Base-by-base conservation (phyloP, 2,888 invertebrate species). In the Lepetodrilus schrolli region DNA sequence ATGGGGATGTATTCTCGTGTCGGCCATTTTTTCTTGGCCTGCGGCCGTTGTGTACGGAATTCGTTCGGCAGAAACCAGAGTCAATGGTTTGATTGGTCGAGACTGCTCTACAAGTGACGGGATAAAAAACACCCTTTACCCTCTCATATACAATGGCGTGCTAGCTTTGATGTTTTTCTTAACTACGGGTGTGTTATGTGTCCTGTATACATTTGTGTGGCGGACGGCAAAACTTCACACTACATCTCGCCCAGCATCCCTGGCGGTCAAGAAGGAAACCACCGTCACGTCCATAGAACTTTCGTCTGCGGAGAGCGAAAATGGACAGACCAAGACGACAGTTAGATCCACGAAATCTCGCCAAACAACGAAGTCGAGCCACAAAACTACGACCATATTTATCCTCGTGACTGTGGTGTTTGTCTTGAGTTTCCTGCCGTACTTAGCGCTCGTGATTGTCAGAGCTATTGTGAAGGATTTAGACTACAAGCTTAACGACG, bases 61-160 rank as follows among this genome's bases (percentile, higher is more conserved):
- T 3, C 74, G 80, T 26, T 71, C 79, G n/a, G 80, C 82, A 0
- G 75, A 80, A 2, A 80, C 80, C 0, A 73, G 50, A 0, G 72
- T 80, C n/a, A 10, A 75, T 0, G 79, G 80, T 5, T 17, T 85
- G 0, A 76, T 76, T 1, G 87, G 85, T 3, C 77, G 72, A 17
- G 85, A 86, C 72, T 87, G 87, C 48, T 83, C 83, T 66, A 80
- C 81, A 5, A 78, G 81, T 8, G 79, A 84, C 65, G 72, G 72
- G 4, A 70, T 75, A 10, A 74, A 69, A 4, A 75, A 74, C 48
- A 80, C 80, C 5, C 13, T 77, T 0, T 80, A 80, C 37, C 82
- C 85, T 5, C 76, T 81, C 38, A 49, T 80, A 4, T 85, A 83
- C 73, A 83, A 83, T 72, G 66, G 69, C 2, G 37, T 82, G 4